Conservation (phyloP, 1,140 invertebrate genomes). For the Drosophila virilis region DNA sequence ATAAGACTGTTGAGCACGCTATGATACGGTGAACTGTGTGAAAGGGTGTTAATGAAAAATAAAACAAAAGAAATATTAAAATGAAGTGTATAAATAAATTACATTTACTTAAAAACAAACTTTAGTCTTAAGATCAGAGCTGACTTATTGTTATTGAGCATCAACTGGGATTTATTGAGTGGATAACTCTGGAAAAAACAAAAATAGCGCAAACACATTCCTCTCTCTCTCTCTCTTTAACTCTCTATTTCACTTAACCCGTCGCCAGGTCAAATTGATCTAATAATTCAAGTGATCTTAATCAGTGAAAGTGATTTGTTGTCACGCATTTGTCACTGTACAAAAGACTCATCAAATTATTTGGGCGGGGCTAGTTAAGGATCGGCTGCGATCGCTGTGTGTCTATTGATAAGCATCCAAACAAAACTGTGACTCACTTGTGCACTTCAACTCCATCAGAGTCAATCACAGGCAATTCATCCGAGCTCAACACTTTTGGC, state of each 20-base stretch:
- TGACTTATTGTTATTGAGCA: no score
- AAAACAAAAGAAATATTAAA: no score
- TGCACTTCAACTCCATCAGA: slow-evolving; percentile 28
- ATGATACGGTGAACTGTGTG: no score
- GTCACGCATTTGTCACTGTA: slow-evolving; percentile 72
- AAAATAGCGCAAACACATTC: background rate
- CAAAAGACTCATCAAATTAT: slow-evolving; percentile 62
- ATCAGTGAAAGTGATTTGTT: slow-evolving; percentile 72
- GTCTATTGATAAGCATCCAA: slow-evolving; percentile 45
- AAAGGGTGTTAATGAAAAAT: no score
- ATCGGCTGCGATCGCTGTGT: slow-evolving; percentile 9
- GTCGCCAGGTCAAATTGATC: slow-evolving; percentile 36
- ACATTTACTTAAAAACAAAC: no score
- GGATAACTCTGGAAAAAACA: no score
- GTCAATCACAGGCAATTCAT: slow-evolving; percentile 22
- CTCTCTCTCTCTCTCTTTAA: background rate
- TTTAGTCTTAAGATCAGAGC: no score
- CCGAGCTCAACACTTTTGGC: slow-evolving; percentile 1
- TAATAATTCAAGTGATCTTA: slow-evolving; percentile 39
- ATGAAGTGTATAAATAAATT: no score
- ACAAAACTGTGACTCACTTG: slow-evolving; percentile 66
- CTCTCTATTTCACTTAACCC: background rate
- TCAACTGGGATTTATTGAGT: no score
- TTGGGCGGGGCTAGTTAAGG: slow-evolving; percentile 15
- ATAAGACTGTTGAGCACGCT: no score